Evolutionary conservation across 2,113 vertebrate species (phyloP), one percentile per base, ranked within the genome.

Genomic region (Chlorodrepanis virens): DNA sequence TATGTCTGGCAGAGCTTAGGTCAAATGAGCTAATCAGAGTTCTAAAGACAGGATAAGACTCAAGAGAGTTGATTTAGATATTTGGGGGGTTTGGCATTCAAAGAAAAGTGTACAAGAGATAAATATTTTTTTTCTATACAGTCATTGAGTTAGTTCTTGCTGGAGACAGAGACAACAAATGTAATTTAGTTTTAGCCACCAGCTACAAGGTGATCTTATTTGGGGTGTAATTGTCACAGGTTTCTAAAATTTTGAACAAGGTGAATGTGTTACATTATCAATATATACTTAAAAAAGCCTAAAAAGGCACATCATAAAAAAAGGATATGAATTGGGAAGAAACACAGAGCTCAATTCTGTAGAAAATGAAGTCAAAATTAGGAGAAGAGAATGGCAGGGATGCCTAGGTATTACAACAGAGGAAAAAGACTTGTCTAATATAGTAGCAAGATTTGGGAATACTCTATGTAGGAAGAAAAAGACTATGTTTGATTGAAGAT

Each of bases 101-200:
- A 52, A 83, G 15, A 47, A 79, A 82, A 80, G 40, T 37, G 6
- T 19, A 28, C 4, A 14, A 25, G 28, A 56, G 7, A 19, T 35
- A 61, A 77, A 63, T 40, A 56, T 57, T 67, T 72, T 47, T 71
- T 72, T 67, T 28, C 23, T 54, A 1, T 28, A 6, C 8, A 71
- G 6, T 52, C 33, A 39, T 12, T 71, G 14, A 64, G 4, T 63
- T 71, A 50, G 16, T 64, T 29, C n/a, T 50, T 71, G 4, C 23
- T 76, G 44, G 35, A 67, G 21, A 33, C 3, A 54, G 49, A 64
- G 29, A 12, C 0, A 0, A 39, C 0, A 0, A 53, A 60, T 19
- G 4, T 31, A 56, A 83, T 79, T 92, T 31, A 37, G 6, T 49
- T 91, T 84, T 49, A 49, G 12, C 50, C 20, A 29, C 7, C 33